These are phyloP conservation scores for Acropora tenuis DNA, from an alignment of 64 coral and sea anemone species.

Conservation along the genomic window DNA sequence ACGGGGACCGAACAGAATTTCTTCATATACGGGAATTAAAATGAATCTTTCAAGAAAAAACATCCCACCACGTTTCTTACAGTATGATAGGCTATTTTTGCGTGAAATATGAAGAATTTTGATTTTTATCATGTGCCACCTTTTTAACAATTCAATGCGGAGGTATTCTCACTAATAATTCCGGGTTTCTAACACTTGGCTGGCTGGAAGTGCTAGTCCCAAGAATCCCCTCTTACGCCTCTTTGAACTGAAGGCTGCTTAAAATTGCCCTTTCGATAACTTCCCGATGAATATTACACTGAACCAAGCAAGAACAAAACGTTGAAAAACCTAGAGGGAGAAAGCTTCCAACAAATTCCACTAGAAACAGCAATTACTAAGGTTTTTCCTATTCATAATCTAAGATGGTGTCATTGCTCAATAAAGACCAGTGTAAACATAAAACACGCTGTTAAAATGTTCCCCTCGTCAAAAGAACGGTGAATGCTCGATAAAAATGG, in stretches of 20 bases:
- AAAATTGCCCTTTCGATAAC: not conserved
- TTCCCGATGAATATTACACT: not conserved
- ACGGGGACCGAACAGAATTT: too few relatives aligned
- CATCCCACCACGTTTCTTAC: too few relatives aligned
- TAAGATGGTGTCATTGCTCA: not conserved
- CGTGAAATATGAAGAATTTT: too few relatives aligned
- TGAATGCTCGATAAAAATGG: slow-evolving; percentile 1
- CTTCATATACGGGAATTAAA: too few relatives aligned
- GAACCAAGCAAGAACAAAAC: not conserved
- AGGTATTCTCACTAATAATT: slow-evolving; percentile 2
- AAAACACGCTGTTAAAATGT: not conserved
- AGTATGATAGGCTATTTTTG: too few relatives aligned
- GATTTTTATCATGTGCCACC: too few relatives aligned
- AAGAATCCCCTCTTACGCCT: not conserved
- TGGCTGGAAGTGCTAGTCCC: not conserved
- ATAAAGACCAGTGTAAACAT: not conserved
- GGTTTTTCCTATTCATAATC: not conserved
- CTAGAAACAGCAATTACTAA: not conserved
- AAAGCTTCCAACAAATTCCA: not conserved
- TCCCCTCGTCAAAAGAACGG: not conserved
- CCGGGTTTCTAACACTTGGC: not conserved
- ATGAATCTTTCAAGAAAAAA: too few relatives aligned
- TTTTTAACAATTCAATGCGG: too few relatives aligned
- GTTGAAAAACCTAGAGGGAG: not conserved
- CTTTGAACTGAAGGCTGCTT: not conserved